Conservation (phyloP, 2,888 invertebrate genomes). For the Sinohyriopsis cumingii region DNA sequence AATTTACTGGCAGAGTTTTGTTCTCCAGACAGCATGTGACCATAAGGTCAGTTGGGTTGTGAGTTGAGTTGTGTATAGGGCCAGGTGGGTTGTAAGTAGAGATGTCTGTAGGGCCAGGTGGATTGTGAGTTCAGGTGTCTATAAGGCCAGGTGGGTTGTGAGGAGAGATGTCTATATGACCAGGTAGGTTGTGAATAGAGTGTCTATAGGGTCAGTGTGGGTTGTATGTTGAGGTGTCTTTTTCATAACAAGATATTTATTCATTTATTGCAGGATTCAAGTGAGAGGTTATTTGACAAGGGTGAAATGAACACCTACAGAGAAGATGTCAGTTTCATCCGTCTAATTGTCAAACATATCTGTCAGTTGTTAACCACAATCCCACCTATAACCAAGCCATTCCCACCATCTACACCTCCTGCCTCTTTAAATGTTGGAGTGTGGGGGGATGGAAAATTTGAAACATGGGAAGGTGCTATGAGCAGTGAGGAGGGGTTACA, state of each 20-base stretch:
- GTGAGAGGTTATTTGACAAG: slow-evolving; percentile 66
- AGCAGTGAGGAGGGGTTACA: too few relatives aligned
- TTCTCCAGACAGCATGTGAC: too few relatives aligned
- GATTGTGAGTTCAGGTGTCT: not conserved
- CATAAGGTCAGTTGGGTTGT: too few relatives aligned
- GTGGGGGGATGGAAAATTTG: too few relatives aligned
- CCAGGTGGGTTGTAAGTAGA: not conserved
- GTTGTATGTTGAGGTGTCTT: not conserved
- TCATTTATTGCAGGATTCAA: slow-evolving; percentile 40
- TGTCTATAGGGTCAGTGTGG: not conserved
- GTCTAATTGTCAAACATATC: slow-evolving; percentile 10
- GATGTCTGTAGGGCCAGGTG: not conserved
- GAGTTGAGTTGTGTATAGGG: too few relatives aligned
- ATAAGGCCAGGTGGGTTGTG: too few relatives aligned
- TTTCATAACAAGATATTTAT: not conserved
- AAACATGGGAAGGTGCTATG: too few relatives aligned
- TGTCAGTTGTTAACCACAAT: too few relatives aligned
- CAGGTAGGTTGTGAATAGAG: not conserved
- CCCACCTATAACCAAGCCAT: too few relatives aligned
- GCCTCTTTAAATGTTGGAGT: too few relatives aligned
- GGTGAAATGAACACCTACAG: slow-evolving; percentile 69
- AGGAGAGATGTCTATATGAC: not conserved
- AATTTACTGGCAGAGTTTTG: too few relatives aligned
- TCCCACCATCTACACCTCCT: too few relatives aligned
- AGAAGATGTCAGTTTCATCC: slow-evolving; percentile 51